Percentiles rank a stretch among this genome's conserved stretches.
These are phyloP conservation scores for Pan troglodytes DNA, from an alignment of 2,113 vertebrate species.

Conservation along the genomic window NHGRI_mPanTro3-v2.1_pri NC_072398.2:161935501-161936000, in stretches of 20 bases:
- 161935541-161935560: neutral
- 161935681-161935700: neutral
- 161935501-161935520: conserved; percentile 32
- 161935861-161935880: neutral
- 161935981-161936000: neutral
- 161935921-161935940: neutral
- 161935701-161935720: neutral
- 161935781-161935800: neutral
- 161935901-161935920: neutral
- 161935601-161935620: neutral
- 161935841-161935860: neutral
- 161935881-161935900: neutral
- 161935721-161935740: neutral
- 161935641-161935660: neutral
- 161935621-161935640: neutral
- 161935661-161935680: neutral
- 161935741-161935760: neutral
- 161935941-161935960: neutral
- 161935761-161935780: neutral
- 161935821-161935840: neutral
- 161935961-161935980: neutral
- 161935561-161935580: neutral
- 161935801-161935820: neutral
- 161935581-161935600: neutral
- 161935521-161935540: neutral